Conservation (phyloP, 1,140 invertebrate species). For the Trinorchestia longiramus region DNA sequence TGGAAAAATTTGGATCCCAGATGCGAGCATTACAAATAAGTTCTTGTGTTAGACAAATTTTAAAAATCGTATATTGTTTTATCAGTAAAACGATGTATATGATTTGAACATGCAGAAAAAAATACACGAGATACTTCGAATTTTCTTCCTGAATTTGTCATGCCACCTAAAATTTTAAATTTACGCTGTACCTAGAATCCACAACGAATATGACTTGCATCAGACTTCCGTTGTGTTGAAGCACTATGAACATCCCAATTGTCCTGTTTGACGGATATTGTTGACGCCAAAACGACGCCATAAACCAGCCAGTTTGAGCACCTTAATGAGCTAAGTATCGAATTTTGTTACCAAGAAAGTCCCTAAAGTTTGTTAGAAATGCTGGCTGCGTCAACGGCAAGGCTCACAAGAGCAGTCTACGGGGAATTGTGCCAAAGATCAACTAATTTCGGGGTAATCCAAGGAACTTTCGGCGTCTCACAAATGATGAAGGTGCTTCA, state of each 20-base stretch:
- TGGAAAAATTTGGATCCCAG: no score
- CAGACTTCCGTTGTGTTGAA: background rate
- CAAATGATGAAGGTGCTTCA: constrained; percentile 13
- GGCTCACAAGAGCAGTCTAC: background rate
- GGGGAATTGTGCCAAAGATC: background rate
- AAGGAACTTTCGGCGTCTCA: background rate
- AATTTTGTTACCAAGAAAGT: background rate
- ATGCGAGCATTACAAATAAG: no score
- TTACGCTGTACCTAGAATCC: background rate
- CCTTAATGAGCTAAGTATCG: constrained; percentile 12
- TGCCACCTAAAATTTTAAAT: background rate
- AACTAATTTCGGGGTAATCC: background rate
- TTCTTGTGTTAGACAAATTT: no score
- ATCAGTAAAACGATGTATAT: background rate
- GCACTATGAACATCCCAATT: background rate
- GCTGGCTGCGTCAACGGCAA: background rate
- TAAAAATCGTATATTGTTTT: no score
- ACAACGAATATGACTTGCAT: background rate
- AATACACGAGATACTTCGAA: background rate
- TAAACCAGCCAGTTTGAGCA: background rate
- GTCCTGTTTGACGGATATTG: background rate
- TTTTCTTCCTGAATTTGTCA: background rate
- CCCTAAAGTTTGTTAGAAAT: background rate
- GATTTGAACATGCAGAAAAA: background rate
- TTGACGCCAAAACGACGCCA: background rate